Base-by-base conservation (phyloP, 2,888 invertebrate species). In the Tholera decimalis region DNA sequence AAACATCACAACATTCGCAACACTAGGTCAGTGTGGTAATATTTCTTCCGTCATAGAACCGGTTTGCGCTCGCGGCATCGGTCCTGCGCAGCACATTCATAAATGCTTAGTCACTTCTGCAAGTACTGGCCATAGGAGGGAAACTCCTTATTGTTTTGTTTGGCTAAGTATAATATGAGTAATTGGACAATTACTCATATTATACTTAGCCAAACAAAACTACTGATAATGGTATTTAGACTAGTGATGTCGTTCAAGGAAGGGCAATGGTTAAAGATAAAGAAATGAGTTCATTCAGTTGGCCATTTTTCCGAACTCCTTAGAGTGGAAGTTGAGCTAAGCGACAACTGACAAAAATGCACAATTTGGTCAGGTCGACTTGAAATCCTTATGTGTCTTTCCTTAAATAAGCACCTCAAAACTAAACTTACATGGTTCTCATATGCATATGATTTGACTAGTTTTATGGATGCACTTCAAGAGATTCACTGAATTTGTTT, bases 1-100 rank as follows among this genome's bases (percentile, higher is more conserved):
- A 71, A 67, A 65, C 60, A 66, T 57, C 30, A 24, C 64, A 37
- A 44, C 68, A 83, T 74, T 79, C 30, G 28, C 64, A 37, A 44
- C 68, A 83, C 77, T 79, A 57, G 82, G 82, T 73, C 77, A 83
- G 56, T 77, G 77, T 58, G 72, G 63, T 65, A 69, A 74, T 71
- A 66, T 59, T 65, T 68, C 57, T 75, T 77, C 71, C 59, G 67
- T 64, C 71, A 62, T 39, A 67, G 58, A 83, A 82, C 84, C 75
- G 80, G 82, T 83, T 72, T 57, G 55, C 44, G 51, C 56, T 65
- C 51, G 33, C 47, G 41, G 56, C 59, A 57, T 62, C 55, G 44
- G 58, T 69, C 50, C 72, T 18, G 49, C 44, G 57, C 44, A 37
- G 67, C 64, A 58, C 67, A 67, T 79, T 59, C 55, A 56, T 64